These are phyloP conservation scores for Microctenopoma stevenorrisi DNA, from an alignment of 2,797 vertebrate species.

Conservation along the genomic window DNA sequence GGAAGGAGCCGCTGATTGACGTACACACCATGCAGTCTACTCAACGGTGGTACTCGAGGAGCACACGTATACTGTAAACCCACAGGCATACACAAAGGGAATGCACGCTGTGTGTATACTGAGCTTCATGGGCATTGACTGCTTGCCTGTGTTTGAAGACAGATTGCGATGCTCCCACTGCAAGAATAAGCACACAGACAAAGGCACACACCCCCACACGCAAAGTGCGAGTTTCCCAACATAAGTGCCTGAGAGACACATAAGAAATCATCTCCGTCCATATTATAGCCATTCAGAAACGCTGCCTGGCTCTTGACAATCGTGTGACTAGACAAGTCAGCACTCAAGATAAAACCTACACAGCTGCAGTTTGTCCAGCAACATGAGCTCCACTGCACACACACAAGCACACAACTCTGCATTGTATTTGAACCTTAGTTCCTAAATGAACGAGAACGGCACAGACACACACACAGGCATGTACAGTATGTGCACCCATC, in stretches of 20 bases:
- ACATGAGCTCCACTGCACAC: conserved; percentile 26
- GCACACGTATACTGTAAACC: conserved; percentile 34
- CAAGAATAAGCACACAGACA: conserved; percentile 13
- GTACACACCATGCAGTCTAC: conserved; percentile 45
- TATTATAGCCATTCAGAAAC: conserved; percentile 45
- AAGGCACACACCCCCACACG: conserved; percentile 2
- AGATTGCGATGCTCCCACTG: conserved; percentile 1
- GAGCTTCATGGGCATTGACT: conserved; percentile 34
- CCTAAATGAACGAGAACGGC: conserved; percentile 15
- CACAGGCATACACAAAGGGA: conserved; percentile 19
- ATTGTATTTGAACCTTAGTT: conserved; percentile 2
- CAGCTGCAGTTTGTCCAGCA: conserved; percentile 42
- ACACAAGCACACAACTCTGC: not conserved
- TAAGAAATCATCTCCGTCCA: conserved; percentile 42
- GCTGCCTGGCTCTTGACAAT: conserved; percentile 41
- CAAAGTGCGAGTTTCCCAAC: not conserved
- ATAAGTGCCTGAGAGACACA: conserved; percentile 21
- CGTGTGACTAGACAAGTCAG: conserved; percentile 42
- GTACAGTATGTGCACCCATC: no score
- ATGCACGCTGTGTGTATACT: conserved; percentile 39
- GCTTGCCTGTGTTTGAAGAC: conserved; percentile 28
- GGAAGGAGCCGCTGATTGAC: conserved; percentile 66
- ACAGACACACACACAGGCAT: conserved; percentile 11
- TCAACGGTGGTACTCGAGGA: conserved; percentile 42
- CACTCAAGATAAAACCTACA: conserved; percentile 55